Conservation (phyloP, 2,797 vertebrate genomes). For the Hylomyscus alleni region DNA sequence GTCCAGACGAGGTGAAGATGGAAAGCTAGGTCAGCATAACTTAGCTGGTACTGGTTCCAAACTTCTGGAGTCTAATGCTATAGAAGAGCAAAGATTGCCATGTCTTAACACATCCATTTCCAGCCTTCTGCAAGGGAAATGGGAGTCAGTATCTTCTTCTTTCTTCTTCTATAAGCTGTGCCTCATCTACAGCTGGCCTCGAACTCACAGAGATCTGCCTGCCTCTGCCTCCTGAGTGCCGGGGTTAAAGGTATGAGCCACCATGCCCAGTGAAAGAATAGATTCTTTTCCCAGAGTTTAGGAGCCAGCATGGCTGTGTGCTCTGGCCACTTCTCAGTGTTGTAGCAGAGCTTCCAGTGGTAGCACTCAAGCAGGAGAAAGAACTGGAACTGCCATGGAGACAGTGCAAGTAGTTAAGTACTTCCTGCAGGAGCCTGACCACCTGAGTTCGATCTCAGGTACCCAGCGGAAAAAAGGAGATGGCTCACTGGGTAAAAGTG, state of each 20-base stretch:
- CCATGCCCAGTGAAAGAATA: not conserved
- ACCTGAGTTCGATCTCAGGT: not conserved
- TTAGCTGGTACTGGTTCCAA: not conserved
- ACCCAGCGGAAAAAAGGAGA: not conserved
- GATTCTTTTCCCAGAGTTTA: not conserved
- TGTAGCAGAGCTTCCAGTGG: not conserved
- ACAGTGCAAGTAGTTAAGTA: not conserved
- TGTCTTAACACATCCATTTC: not conserved
- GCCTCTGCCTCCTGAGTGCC: not conserved
- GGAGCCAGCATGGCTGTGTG: not conserved
- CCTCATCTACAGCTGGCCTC: not conserved
- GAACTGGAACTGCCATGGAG: not conserved
- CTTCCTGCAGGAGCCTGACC: not conserved
- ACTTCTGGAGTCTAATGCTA: not conserved
- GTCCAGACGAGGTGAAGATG: not conserved
- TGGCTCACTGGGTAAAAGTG: not conserved
- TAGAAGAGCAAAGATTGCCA: not conserved
- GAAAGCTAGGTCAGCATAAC: not conserved
- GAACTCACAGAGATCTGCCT: not conserved
- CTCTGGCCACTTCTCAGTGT: not conserved
- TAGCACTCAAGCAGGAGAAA: not conserved
- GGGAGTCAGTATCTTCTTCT: no score
- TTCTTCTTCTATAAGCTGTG: not conserved
- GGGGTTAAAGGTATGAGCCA: not conserved
- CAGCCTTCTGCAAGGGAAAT: not conserved